These are phyloP conservation scores for Kryptolebias ocellatus DNA, from an alignment of 2,797 vertebrate genomes.

Conservation along the genomic window DNA sequence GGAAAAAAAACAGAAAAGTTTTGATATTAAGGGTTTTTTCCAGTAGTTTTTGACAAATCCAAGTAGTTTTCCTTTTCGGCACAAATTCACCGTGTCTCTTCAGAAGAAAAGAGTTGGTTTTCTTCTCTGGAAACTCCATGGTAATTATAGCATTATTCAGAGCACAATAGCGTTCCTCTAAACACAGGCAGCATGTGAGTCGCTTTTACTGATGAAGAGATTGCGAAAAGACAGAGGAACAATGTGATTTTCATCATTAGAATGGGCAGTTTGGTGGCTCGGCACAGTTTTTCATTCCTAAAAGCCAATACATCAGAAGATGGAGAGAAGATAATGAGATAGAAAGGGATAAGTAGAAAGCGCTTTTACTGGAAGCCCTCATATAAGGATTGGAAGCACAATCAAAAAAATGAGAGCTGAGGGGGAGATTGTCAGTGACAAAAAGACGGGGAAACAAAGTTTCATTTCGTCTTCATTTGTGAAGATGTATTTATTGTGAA, in stretches of 20 bases:
- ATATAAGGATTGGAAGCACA: constrained; percentile 46
- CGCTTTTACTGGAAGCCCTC: constrained; percentile 65
- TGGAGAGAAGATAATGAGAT: constrained; percentile 60
- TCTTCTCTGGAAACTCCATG: constrained; percentile 44
- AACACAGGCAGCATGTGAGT: constrained; percentile 41
- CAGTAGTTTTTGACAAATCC: constrained; percentile 34
- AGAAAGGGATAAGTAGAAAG: constrained; percentile 42
- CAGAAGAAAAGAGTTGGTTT: constrained; percentile 50
- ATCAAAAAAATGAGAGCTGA: constrained; percentile 48
- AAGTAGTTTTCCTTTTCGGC: constrained; percentile 31
- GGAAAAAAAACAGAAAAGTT: constrained; percentile 1
- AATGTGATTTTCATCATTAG: constrained; percentile 69
- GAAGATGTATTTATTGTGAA: constrained; percentile 58
- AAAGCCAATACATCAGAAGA: constrained; percentile 70
- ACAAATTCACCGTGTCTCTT: constrained; percentile 36
- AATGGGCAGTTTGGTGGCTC: constrained; percentile 52
- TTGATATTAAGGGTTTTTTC: constrained; percentile 24
- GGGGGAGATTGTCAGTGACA: constrained; percentile 40
- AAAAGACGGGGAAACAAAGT: constrained; percentile 24
- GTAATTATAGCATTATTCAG: constrained; percentile 67
- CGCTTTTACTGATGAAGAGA: constrained; percentile 52
- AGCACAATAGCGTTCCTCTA: constrained; percentile 54
- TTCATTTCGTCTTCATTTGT: constrained; percentile 57
- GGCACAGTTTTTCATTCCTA: constrained; percentile 64
- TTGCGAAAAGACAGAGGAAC: constrained; percentile 61